phyloP scores from a whole-genome alignment of 2,888 invertebrate species.

The Panopea generosa region DNA sequence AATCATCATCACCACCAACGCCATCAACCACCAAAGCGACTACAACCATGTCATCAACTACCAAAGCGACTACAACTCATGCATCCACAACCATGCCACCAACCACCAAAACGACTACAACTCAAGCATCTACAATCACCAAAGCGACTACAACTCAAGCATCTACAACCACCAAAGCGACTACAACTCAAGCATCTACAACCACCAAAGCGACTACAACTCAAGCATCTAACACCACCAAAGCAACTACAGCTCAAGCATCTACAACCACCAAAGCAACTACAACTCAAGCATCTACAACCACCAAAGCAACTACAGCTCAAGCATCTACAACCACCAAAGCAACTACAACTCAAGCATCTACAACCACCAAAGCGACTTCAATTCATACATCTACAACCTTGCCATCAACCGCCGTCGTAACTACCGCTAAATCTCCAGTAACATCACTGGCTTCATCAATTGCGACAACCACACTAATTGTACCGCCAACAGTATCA shows the following conservation, averaged over 20 bases:
- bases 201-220: too few relatives aligned
- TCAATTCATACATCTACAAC: background rate
- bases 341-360: background rate
- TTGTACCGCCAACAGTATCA: too few relatives aligned
- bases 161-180: background rate
- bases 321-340: background rate
- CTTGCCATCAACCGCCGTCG: too few relatives aligned
- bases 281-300: background rate
- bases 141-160: background rate
- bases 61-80: background rate
- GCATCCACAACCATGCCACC: background rate
- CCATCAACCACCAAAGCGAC: conserved; percentile 4
- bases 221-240: background rate
- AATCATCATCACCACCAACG: too few relatives aligned
- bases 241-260: background rate
- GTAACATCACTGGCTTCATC: too few relatives aligned
- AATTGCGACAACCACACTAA: too few relatives aligned
- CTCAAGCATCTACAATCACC: conserved; percentile 1
- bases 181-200: background rate
- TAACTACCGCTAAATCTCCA: too few relatives aligned
- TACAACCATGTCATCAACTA: background rate
- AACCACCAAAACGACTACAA: background rate
- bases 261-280: background rate
- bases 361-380: background rate
- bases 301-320: too few relatives aligned